phyloP scores from a whole-genome alignment of 2,113 vertebrate species.

The Herpetotheres cachinnans region DNA sequence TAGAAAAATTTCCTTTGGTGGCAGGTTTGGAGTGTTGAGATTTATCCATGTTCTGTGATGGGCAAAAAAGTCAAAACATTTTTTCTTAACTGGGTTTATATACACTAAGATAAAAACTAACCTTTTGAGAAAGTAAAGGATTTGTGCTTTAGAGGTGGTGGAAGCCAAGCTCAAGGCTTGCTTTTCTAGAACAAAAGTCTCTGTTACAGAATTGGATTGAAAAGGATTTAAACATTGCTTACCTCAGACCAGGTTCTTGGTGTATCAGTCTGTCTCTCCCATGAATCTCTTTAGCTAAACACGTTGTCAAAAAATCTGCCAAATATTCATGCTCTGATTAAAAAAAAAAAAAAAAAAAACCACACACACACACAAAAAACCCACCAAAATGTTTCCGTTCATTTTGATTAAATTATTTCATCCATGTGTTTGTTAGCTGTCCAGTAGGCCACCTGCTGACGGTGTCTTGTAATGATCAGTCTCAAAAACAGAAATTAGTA shows the following conservation, averaged over 20 bases:
- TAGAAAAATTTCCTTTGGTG: not conserved
- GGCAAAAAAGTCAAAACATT: not conserved
- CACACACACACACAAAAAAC: no score
- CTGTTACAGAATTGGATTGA: not conserved
- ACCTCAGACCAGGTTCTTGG: not conserved
- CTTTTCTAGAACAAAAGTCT: not conserved
- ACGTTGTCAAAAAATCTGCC: not conserved
- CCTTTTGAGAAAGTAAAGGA: not conserved
- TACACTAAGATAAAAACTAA: not conserved
- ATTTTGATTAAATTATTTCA: not conserved
- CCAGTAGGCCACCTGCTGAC: accelerated
- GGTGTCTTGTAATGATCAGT: not conserved
- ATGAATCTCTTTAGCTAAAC: not conserved
- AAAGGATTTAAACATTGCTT: not conserved
- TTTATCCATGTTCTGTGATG: not conserved
- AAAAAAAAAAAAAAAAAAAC: no score
- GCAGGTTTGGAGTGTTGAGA: not conserved
- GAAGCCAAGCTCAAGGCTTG: not conserved
- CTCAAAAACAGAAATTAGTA: not conserved
- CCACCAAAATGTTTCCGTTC: not conserved
- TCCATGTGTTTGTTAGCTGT: not conserved
- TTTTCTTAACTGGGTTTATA: not conserved
- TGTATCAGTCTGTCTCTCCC: not conserved
- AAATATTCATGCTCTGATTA: not conserved
- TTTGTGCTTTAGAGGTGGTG: not conserved